Conservation (phyloP, 2,797 vertebrate genomes). For the Discoglossus pictus region DNA sequence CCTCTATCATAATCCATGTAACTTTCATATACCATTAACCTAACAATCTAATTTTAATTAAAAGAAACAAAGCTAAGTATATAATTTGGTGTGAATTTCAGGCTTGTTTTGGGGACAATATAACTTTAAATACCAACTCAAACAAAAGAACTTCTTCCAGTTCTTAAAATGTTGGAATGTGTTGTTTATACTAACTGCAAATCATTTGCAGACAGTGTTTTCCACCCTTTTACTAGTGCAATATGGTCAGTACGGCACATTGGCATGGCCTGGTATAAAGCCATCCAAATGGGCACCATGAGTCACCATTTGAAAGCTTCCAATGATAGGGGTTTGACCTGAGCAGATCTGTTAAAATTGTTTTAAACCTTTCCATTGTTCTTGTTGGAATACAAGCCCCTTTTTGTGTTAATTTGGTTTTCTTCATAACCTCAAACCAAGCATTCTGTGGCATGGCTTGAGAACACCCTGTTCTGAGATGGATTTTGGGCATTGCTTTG, state of each 20-base stretch:
- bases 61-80: no score
- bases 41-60: no score
- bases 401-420: constrained; percentile 58
- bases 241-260: constrained; percentile 3
- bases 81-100: no score
- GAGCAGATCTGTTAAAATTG: constrained; percentile 51
- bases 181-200: neutral
- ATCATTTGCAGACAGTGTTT: constrained; percentile 1
- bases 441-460: constrained; percentile 49
- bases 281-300: neutral
- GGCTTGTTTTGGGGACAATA: no score
- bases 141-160: no score
- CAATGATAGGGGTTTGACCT: constrained; percentile 6
- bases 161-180: neutral
- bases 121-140: no score
- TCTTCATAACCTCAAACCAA: constrained; percentile 52
- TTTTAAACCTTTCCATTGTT: constrained; percentile 51
- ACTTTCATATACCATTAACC: no score
- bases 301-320: neutral
- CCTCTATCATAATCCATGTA: no score
- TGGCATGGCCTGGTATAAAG: neutral
- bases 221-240: neutral
- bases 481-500: constrained; percentile 46
- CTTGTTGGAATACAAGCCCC: constrained; percentile 45
- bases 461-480: constrained; percentile 53